Conservation (phyloP, 2,888 invertebrate genomes). For the Hartigia nigra region DNA sequence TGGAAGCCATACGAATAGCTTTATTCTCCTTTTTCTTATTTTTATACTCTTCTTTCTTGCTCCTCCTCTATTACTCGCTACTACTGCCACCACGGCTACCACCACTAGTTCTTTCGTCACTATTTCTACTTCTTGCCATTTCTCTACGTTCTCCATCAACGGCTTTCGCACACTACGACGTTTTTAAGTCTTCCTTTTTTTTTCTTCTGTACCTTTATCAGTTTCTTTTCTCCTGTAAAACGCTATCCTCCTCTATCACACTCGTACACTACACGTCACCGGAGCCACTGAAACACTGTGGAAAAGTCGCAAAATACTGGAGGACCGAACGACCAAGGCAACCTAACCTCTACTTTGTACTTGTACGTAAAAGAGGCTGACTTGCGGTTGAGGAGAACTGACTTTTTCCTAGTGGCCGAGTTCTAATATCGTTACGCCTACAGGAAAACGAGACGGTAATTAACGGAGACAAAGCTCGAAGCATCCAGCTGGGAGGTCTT, state of each 20-base stretch:
- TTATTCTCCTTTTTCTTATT: neutral
- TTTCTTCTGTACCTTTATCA: slow-evolving; percentile 6
- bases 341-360: neutral
- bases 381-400: neutral
- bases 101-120: neutral
- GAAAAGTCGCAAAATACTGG: neutral
- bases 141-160: neutral
- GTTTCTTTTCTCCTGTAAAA: neutral
- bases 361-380: neutral
- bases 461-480: neutral
- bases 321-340: neutral
- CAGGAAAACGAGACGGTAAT: neutral
- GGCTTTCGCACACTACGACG: neutral
- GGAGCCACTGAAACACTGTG: neutral
- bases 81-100: neutral
- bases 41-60: neutral
- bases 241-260: neutral
- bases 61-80: neutral
- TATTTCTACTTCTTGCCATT: neutral
- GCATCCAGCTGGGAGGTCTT: neutral
- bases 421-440: neutral
- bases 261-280: neutral
- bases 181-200: neutral
- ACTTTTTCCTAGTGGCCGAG: neutral
- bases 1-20: neutral